phyloP scores from a whole-genome alignment of 37 sponge, comb jelly and placozoan species.

The Agelas oroides region DNA sequence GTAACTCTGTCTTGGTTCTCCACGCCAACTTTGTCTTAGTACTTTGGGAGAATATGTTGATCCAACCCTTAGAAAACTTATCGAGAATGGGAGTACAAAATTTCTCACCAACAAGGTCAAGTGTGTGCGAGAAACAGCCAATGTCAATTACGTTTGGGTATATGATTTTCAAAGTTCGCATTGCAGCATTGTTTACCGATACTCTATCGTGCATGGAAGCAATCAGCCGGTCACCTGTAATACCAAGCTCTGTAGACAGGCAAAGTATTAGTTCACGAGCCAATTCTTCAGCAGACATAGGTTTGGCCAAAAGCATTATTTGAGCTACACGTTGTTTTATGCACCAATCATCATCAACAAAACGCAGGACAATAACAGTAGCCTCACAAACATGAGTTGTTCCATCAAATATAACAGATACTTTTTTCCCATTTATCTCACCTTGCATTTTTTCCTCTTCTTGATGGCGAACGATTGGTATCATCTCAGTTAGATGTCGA shows the following conservation, averaged over 20 bases:
- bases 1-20: slow-evolving; percentile 15
- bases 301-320: slow-evolving; percentile 2
- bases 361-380: not conserved
- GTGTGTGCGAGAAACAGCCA: slow-evolving; percentile 32
- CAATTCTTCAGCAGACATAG: slow-evolving; percentile 31
- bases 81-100: slow-evolving; percentile 10
- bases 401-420: slow-evolving; percentile 31
- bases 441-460: slow-evolving; percentile 2
- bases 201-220: slow-evolving; percentile 24
- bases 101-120: slow-evolving; percentile 19
- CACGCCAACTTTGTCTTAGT: slow-evolving; percentile 21
- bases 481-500: not conserved
- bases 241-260: not conserved
- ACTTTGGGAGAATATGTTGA: slow-evolving; percentile 27
- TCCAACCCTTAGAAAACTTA: slow-evolving; percentile 34
- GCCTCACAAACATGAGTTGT: slow-evolving; percentile 28
- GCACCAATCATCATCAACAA: not conserved
- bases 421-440: not conserved
- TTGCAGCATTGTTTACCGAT: slow-evolving; percentile 8
- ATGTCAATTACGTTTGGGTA: slow-evolving; percentile 27
- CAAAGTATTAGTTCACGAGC: not conserved
- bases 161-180: slow-evolving; percentile 14
- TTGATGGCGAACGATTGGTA: slow-evolving; percentile 16
- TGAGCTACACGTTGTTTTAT: not conserved
- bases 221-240: not conserved